A percentile compares a stretch with the other conserved stretches of the same genome.
Conservation (phyloP, 1,140 invertebrate genomes). For the Drosophila ohnishii region DNA sequence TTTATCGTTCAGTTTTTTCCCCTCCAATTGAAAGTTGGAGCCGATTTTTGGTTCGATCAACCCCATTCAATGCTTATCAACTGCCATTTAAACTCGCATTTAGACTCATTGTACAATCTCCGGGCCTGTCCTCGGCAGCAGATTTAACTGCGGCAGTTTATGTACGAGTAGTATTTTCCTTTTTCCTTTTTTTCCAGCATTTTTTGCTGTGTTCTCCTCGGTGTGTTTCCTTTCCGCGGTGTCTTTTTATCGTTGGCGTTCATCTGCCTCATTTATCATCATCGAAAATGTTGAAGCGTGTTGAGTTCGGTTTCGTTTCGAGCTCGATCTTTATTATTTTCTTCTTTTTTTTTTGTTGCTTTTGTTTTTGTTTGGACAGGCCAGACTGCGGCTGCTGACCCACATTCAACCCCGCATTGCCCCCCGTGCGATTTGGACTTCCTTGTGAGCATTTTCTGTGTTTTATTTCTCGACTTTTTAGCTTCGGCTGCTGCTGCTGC, state of each 20-base stretch:
- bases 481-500: conserved; percentile 1
- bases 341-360: conserved; percentile 1
- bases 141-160: background rate
- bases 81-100: conserved; percentile 64
- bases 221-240: conserved; percentile 31
- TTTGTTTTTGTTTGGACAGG: conserved; percentile 57
- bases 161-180: conserved; percentile 10
- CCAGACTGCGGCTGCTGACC: conserved; percentile 51
- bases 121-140: conserved; percentile 38
- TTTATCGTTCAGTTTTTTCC: background rate
- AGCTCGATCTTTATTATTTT: conserved; percentile 46
- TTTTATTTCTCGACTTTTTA: conserved; percentile 33
- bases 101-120: conserved; percentile 56
- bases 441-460: conserved; percentile 52
- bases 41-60: conserved; percentile 32
- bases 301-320: conserved; percentile 62
- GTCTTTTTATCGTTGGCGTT: conserved; percentile 61
- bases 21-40: conserved; percentile 42
- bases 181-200: conserved; percentile 19
- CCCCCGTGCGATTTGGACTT: conserved; percentile 43
- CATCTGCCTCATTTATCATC: conserved; percentile 67
- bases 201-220: conserved; percentile 21
- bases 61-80: conserved; percentile 59
- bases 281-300: conserved; percentile 65
- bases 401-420: conserved; percentile 42